Evolutionary conservation across 2,888 invertebrate species (phyloP).

Genomic region (Lepidochitona cinerea): DNA sequence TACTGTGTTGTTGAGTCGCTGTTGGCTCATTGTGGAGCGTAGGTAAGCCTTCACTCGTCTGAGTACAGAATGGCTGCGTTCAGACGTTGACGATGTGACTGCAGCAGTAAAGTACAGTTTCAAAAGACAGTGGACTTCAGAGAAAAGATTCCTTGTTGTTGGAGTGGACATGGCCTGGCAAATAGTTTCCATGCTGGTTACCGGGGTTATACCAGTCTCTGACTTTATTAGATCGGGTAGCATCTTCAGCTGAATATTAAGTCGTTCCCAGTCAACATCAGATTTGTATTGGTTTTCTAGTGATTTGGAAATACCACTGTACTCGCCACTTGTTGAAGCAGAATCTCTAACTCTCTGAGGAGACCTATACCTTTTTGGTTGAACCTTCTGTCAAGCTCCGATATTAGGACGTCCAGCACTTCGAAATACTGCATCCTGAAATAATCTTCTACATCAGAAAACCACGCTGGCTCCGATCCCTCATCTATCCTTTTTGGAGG

Average conservation of each 20-base stretch:
- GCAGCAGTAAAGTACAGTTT: conserved; percentile 14
- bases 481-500: conserved; percentile 15
- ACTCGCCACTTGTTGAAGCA: conserved; percentile 17
- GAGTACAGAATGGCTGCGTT: conserved; percentile 9
- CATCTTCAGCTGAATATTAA: conserved; percentile 6
- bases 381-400: conserved; percentile 12
- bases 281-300: conserved; percentile 12
- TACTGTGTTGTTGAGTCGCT: conserved; percentile 14
- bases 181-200: conserved; percentile 14
- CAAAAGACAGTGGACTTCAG: conserved; percentile 5
- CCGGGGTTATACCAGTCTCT: conserved; percentile 3
- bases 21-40: conserved; percentile 17
- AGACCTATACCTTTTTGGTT: conserved; percentile 1
- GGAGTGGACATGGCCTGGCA: conserved; percentile 1
- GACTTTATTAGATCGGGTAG: conserved; percentile 10
- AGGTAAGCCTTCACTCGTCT: conserved; percentile 20
- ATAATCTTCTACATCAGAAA: conserved; percentile 9
- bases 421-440: conserved; percentile 18
- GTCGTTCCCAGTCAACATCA: conserved; percentile 10
- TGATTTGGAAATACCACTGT: conserved; percentile 9
- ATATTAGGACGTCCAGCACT: conserved; percentile 15
- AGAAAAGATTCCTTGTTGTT: conserved; percentile 6
- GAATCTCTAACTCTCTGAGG: conserved; percentile 12
- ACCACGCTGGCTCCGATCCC: conserved; percentile 9
- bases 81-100: conserved; percentile 15